These are phyloP conservation scores for Pseudochirops cupreus DNA, from an alignment of 2,797 vertebrate species.

Conservation along the genomic window DNA sequence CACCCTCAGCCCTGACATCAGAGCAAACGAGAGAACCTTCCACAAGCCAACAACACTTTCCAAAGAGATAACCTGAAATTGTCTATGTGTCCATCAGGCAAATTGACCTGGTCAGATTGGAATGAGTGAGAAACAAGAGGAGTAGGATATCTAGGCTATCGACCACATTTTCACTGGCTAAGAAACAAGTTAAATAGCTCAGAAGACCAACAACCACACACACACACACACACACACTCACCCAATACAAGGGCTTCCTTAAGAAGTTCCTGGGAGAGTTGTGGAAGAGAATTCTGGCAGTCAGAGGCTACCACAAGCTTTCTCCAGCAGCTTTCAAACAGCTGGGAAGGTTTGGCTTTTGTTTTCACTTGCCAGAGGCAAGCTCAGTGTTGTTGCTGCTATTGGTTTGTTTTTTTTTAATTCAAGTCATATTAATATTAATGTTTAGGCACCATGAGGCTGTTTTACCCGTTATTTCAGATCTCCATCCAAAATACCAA, in stretches of 20 bases:
- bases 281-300: not conserved
- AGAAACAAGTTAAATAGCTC: slow-evolving; percentile 20
- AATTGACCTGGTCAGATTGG: not conserved
- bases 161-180: not conserved
- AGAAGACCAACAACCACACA: not conserved
- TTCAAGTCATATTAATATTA: slow-evolving; percentile 3
- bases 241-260: not conserved
- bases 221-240: not conserved
- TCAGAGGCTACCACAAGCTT: not conserved
- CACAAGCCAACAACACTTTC: not conserved
- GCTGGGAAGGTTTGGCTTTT: not conserved
- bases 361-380: not conserved
- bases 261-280: not conserved
- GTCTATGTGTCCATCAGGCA: not conserved
- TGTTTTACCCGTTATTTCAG: not conserved
- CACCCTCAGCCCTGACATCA: not conserved
- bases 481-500: slow-evolving; percentile 11
- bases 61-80: not conserved
- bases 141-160: not conserved
- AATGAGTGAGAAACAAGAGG: not conserved
- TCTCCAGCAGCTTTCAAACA: not conserved
- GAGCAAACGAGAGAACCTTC: not conserved
- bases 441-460: not conserved
- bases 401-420: not conserved
- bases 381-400: not conserved